phyloP scores from a whole-genome alignment of 2,797 vertebrate genomes.

The Uromys caudimaculatus region DNA sequence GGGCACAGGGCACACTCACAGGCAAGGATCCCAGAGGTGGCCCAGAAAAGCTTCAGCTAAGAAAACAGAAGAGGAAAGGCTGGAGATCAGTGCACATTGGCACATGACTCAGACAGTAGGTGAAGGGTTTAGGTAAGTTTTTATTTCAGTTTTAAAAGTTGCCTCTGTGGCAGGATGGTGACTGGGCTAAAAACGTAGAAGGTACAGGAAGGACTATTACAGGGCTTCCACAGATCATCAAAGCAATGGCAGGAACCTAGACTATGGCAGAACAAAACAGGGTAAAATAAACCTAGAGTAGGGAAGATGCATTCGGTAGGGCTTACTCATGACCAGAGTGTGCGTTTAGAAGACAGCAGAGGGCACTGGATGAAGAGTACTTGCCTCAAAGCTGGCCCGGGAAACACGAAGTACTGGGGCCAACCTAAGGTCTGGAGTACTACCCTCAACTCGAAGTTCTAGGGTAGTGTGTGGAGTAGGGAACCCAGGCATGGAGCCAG shows the following conservation, averaged over 20 bases:
- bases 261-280: background rate
- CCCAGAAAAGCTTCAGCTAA: background rate
- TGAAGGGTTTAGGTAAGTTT: background rate
- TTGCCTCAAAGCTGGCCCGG: background rate
- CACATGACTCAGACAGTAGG: background rate
- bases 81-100: no score
- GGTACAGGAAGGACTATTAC: background rate
- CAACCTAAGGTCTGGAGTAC: background rate
- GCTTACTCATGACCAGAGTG: background rate
- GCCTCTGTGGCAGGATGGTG: background rate
- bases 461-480: background rate
- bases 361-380: background rate
- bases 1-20: background rate
- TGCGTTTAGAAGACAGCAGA: background rate
- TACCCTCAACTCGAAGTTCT: background rate
- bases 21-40: background rate
- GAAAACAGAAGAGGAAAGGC: background rate
- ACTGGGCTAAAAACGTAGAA: background rate
- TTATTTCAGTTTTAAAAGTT: background rate
- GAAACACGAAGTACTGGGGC: background rate
- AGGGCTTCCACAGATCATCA: background rate
- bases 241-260: background rate
- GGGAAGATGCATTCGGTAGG: background rate
- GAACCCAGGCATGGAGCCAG: background rate
- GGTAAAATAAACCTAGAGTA: background rate